phyloP scores from a whole-genome alignment of 2,113 vertebrate species.

The Charina bottae region DNA sequence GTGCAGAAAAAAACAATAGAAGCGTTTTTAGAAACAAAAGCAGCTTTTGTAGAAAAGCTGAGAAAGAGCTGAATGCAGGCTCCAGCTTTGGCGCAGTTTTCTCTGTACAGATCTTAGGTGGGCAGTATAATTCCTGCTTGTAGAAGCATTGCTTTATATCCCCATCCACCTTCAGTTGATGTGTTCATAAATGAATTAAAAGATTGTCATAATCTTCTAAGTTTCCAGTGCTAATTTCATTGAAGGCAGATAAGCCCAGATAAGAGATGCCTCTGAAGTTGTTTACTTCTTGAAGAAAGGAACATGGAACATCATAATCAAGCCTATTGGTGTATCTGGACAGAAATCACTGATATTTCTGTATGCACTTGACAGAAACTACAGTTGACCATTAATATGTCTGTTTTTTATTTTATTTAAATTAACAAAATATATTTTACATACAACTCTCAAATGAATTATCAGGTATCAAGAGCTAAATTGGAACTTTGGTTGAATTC shows the following conservation, averaged over 20 bases:
- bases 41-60: not conserved
- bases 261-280: not conserved
- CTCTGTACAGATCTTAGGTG: not conserved
- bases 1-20: not conserved
- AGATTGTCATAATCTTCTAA: not conserved
- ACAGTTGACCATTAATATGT: slow-evolving; percentile 41
- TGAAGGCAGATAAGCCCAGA: not conserved
- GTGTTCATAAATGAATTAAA: not conserved
- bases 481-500: slow-evolving; percentile 35
- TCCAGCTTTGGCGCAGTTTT: not conserved
- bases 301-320: not conserved
- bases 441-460: slow-evolving; percentile 52
- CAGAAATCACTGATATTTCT: not conserved
- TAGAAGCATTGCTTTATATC: not conserved
- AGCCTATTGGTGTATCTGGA: not conserved
- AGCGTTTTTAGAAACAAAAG: not conserved
- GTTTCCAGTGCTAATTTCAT: not conserved
- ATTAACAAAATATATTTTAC: slow-evolving; percentile 71
- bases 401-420: slow-evolving; percentile 75
- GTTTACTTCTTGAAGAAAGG: not conserved
- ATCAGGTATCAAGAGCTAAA: slow-evolving; percentile 47
- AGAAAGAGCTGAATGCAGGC: not conserved
- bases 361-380: slow-evolving; percentile 22
- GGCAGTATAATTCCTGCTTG: not conserved
- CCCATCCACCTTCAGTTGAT: too few species aligned